These are phyloP conservation scores for Orycteropus afer DNA, from an alignment of 2,113 vertebrate genomes.

Conservation along the genomic window DNA sequence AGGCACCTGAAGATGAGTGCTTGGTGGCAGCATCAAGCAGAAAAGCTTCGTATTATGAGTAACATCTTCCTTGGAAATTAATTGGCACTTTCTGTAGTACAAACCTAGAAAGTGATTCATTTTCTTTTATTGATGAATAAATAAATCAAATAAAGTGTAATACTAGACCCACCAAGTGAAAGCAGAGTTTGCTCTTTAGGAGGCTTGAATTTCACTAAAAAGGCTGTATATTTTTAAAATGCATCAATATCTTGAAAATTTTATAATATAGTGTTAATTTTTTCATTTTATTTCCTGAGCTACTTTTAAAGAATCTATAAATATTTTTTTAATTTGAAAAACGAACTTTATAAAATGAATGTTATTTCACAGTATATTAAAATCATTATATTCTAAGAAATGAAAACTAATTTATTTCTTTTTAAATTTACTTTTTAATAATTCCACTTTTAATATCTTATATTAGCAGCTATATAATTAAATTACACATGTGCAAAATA, in stretches of 20 bases:
- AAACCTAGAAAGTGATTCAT: slow-evolving; percentile 84
- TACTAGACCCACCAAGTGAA: neutral
- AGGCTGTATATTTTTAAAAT: neutral
- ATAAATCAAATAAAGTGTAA: slow-evolving; percentile 33
- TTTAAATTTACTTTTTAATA: slow-evolving; percentile 37
- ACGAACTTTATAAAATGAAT: slow-evolving; percentile 36
- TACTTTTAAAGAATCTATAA: slow-evolving; percentile 5
- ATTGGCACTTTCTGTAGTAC: slow-evolving; percentile 92
- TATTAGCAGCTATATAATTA: neutral
- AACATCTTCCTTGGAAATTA: slow-evolving; percentile 92
- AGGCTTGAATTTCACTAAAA: neutral
- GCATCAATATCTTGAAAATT: neutral
- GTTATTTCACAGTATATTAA: slow-evolving; percentile 35
- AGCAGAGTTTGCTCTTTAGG: neutral
- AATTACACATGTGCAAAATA: slow-evolving; percentile 26
- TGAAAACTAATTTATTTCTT: slow-evolving; percentile 37
- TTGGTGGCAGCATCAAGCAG: slow-evolving; percentile 88
- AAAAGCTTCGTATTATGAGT: slow-evolving; percentile 92
- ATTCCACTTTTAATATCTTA: slow-evolving; percentile 3
- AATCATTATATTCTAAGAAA: slow-evolving; percentile 20
- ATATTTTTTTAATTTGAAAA: slow-evolving; percentile 50
- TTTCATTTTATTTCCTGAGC: slow-evolving; percentile 23
- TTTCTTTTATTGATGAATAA: slow-evolving; percentile 38
- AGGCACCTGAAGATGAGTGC: slow-evolving; percentile 90
- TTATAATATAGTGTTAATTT: neutral